A percentile compares a stretch with the other conserved stretches of the same genome.
Conservation (phyloP, 2,888 invertebrate species). For the Drymonia ruficornis region DNA sequence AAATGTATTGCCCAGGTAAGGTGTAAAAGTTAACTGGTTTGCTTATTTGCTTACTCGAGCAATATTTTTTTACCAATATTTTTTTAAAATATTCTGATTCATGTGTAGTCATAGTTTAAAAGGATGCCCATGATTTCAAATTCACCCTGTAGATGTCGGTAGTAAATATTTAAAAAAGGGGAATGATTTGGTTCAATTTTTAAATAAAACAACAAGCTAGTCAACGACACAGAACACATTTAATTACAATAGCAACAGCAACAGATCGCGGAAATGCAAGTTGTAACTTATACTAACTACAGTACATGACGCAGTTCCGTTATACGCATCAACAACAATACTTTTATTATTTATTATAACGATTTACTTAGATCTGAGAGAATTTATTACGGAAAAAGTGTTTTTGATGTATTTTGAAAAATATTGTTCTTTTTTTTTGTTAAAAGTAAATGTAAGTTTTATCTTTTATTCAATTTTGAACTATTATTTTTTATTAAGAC, state of each 20-base stretch:
- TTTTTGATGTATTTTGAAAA: background rate
- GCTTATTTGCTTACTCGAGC: no score
- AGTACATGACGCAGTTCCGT: background rate
- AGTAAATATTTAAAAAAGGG: no score
- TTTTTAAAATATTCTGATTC: no score
- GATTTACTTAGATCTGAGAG: background rate
- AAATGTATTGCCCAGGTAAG: no score
- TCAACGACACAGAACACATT: slow-evolving; percentile 64
- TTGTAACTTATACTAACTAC: slow-evolving; percentile 21
- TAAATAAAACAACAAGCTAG: slow-evolving; percentile 38
- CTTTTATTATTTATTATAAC: slow-evolving; percentile 1
- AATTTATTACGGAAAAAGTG: background rate
- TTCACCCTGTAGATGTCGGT: no score
- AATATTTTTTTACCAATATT: no score
- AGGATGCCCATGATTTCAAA: no score
- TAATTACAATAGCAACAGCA: slow-evolving; percentile 66
- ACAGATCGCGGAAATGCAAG: slow-evolving; percentile 65
- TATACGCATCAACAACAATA: slow-evolving; percentile 2
- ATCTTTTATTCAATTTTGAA: no score
- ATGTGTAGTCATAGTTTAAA: no score
- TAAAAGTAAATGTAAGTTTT: no score
- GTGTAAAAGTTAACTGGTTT: no score
- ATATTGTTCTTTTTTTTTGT: background rate
- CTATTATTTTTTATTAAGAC: no score
- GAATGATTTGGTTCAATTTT: background rate